phyloP scores from a whole-genome alignment of 2,888 invertebrate genomes.

The Mellilla xanthometata region DNA sequence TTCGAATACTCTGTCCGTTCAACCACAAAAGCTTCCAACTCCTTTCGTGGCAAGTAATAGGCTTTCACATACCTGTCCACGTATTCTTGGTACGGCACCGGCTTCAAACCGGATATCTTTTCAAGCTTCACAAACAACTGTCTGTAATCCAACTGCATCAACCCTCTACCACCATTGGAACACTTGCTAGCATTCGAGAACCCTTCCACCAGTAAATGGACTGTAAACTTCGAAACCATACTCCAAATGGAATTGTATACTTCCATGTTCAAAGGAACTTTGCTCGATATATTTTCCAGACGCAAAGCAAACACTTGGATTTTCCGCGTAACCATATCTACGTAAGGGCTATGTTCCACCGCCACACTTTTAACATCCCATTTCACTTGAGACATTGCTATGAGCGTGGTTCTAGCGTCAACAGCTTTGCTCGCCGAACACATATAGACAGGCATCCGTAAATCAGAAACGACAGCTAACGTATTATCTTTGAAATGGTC shows the following conservation, averaged over 20 bases:
- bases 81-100: conserved; percentile 93
- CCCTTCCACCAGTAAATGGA: conserved; percentile 95
- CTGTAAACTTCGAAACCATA: conserved; percentile 92
- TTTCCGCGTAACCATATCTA: conserved; percentile 89
- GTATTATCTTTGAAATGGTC: conserved; percentile 90
- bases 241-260: conserved; percentile 91
- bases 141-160: conserved; percentile 99
- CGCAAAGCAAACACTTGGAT: conserved; percentile 90
- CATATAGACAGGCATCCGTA: conserved; percentile 94
- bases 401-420: conserved; percentile 88
- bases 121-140: conserved; percentile 96
- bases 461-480: conserved; percentile 86
- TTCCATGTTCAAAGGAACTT: conserved; percentile 87
- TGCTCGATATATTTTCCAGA: conserved; percentile 87
- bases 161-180: conserved; percentile 96
- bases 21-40: conserved; percentile 94
- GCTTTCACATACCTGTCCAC: conserved; percentile 98
- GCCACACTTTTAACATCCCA: conserved; percentile 98
- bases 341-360: conserved; percentile 95
- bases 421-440: conserved; percentile 91
- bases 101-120: conserved; percentile 91
- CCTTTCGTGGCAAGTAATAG: conserved; percentile 94
- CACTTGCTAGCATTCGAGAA: conserved; percentile 96
- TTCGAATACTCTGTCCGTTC: conserved; percentile 94
- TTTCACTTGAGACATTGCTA: conserved; percentile 95